Base-by-base conservation (phyloP, 2,888 invertebrate genomes). In the Tribolium freemani region DNA sequence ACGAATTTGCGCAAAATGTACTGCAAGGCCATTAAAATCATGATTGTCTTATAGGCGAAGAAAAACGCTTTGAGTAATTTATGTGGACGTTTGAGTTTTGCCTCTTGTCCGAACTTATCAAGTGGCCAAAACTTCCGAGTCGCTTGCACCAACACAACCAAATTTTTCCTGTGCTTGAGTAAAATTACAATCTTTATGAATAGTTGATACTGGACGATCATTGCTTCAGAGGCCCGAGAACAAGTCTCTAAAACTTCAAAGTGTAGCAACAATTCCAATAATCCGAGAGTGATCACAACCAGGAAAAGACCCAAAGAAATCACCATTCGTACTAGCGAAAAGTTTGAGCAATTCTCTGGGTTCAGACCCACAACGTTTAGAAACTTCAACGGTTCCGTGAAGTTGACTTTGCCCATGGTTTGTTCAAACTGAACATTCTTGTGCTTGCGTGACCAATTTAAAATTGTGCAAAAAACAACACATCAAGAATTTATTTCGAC, bases 151-250 rank as follows among this genome's bases (percentile, higher is more conserved):
- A 69, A 30, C 9, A 20, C 10, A 1, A 11, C 13, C 11, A 69
- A 8, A n/a, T 69, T 20, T 4, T n/a, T 38, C 50, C 38, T 38
- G 11, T 44, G 16, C 2, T 5, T 48, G 5, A 69, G 48, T 21
- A 69, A 21, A 11, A 58, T 8, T 0, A 4, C 20, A 6, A 69
- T n/a, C 38, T 69, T 69, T 10, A 38, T 9, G 6, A 38, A n/a
- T 2, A 50, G 8, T 60, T 68, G 56, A n/a, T 69, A 69, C 13
- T 69, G 68, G 10, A 48, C 57, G 26, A 69, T 30, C 13, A 58
- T 11, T 3, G 57, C 21, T 21, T 69, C 68, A 3, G 68, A 69
- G 9, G 58, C 68, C 38, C 68, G 46, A 4, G 51, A 31, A 10
- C 20, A 31, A 1, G 68, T 69, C 6, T 69, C 68, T 0, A 69